Percentiles rank a stretch among this genome's conserved stretches.
phyloP scores from a whole-genome alignment of 2,113 vertebrate species.

The Eudyptes chrysolophus region DNA sequence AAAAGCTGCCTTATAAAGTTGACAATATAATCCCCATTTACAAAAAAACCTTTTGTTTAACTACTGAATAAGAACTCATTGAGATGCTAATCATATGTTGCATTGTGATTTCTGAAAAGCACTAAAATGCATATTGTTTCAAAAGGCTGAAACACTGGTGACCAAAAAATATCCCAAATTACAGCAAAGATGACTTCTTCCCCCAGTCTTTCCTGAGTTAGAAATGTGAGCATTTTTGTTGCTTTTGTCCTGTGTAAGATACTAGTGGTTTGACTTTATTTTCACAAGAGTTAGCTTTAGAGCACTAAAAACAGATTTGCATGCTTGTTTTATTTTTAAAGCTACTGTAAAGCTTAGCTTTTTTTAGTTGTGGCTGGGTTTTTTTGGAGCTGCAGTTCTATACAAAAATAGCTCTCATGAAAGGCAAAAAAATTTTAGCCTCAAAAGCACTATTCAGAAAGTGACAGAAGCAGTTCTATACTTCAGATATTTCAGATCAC shows the following conservation, averaged over 20 bases:
- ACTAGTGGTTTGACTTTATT: not conserved
- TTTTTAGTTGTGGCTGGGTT: not conserved
- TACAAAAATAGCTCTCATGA: not conserved
- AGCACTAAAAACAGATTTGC: not conserved
- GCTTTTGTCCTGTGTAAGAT: not conserved
- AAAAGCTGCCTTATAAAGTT: conserved; percentile 76
- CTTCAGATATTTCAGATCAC: not conserved
- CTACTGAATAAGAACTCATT: conserved; percentile 77
- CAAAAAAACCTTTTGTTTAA: conserved; percentile 75
- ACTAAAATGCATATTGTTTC: conserved; percentile 69
- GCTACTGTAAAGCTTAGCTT: not conserved
- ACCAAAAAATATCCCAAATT: conserved; percentile 8
- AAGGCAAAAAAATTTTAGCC: not conserved
- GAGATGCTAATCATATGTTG: conserved; percentile 79
- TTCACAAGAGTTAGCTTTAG: not conserved
- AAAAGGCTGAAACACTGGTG: conserved; percentile 58
- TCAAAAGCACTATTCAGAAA: not conserved
- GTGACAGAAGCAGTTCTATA: not conserved
- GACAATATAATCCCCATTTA: conserved; percentile 75
- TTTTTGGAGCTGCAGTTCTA: not conserved
- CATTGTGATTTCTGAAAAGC: conserved; percentile 70
- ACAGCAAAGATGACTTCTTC: not conserved
- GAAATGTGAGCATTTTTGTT: not conserved
- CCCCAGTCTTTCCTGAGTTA: not conserved
- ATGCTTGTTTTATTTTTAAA: not conserved